Conservation (phyloP, 2,888 invertebrate species). For the Pycnomerus fuliginosus region DNA sequence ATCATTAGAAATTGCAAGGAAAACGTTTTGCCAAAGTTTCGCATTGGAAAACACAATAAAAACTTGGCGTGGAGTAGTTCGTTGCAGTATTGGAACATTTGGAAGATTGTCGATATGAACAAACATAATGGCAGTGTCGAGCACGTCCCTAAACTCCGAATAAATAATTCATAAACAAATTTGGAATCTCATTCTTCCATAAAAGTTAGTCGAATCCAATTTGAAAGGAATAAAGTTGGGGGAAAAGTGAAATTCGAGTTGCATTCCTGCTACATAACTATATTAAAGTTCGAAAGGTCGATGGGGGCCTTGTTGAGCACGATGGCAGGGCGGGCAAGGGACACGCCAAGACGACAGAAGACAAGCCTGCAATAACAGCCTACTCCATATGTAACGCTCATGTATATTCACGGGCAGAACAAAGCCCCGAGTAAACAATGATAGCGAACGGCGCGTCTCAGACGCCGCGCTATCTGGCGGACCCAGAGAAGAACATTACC, state of each 20-base stretch:
- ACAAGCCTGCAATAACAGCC: constrained; percentile 48
- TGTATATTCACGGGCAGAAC: constrained; percentile 52
- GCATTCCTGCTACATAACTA: constrained; percentile 25
- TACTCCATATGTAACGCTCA: constrained; percentile 54
- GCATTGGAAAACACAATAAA: constrained; percentile 16
- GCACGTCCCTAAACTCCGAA: constrained; percentile 20
- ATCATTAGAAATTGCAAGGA: too few relatives aligned
- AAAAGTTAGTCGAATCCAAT: constrained; percentile 30
- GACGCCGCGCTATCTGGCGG: constrained; percentile 46
- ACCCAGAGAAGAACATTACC: constrained; percentile 50
- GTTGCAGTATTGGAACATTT: too few relatives aligned
- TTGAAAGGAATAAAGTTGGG: constrained; percentile 21
- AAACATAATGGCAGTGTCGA: constrained; percentile 12
- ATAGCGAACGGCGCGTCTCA: constrained; percentile 39
- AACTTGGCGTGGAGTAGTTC: constrained; percentile 10
- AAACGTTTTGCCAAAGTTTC: constrained; percentile 9
- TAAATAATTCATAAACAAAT: constrained; percentile 33
- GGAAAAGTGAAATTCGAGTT: constrained; percentile 6
- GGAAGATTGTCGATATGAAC: constrained; percentile 6
- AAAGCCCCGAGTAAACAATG: constrained; percentile 52
- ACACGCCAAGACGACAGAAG: constrained; percentile 24
- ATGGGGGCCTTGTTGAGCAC: constrained; percentile 16
- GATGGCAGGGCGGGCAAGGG: constrained; percentile 21
- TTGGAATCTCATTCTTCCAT: constrained; percentile 27
- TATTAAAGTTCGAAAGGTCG: constrained; percentile 39